phyloP scores from a whole-genome alignment of 2,888 invertebrate genomes.

The Rhabditophanes sp. region DNA sequence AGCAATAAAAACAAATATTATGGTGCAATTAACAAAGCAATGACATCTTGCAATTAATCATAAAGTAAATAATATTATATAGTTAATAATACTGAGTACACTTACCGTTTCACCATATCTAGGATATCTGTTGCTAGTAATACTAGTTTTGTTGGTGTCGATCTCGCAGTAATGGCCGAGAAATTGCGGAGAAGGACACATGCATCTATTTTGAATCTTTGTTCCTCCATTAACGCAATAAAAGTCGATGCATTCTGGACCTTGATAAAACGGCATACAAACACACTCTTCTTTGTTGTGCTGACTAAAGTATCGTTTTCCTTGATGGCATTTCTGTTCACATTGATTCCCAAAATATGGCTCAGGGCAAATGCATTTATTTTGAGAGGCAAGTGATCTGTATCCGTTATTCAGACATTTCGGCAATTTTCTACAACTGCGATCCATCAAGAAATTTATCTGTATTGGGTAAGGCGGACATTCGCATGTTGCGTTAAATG shows the following conservation, averaged over 20 bases:
- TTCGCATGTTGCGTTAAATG: too few relatives aligned
- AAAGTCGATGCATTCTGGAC: constrained; percentile 36
- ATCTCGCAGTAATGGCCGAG: constrained; percentile 42
- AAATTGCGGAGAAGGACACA: constrained; percentile 32
- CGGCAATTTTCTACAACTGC: constrained; percentile 30
- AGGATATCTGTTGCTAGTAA: constrained; percentile 22
- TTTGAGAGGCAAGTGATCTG: constrained; percentile 11
- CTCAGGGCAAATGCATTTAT: constrained; percentile 24
- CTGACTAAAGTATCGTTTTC: constrained; percentile 21
- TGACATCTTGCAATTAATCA: constrained; percentile 2
- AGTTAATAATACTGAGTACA: constrained; percentile 1
- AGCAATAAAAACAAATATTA: constrained; percentile 4
- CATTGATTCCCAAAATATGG: constrained; percentile 40
- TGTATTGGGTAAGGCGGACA: too few relatives aligned
- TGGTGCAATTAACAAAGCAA: constrained; percentile 3
- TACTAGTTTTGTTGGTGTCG: constrained; percentile 20
- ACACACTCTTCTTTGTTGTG: constrained; percentile 25
- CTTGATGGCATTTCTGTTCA: constrained; percentile 40
- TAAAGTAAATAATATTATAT: constrained; percentile 3
- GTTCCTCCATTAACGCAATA: constrained; percentile 38
- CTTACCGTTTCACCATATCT: constrained; percentile 23
- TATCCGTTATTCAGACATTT: constrained; percentile 35
- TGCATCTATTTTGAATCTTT: constrained; percentile 20
- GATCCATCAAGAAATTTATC: too few relatives aligned
- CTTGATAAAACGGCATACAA: constrained; percentile 39